Evolutionary conservation across 2,113 vertebrate genomes (phyloP), one percentile per base, ranked within the genome.

Genomic region (Amblyopsis rosae): DNA sequence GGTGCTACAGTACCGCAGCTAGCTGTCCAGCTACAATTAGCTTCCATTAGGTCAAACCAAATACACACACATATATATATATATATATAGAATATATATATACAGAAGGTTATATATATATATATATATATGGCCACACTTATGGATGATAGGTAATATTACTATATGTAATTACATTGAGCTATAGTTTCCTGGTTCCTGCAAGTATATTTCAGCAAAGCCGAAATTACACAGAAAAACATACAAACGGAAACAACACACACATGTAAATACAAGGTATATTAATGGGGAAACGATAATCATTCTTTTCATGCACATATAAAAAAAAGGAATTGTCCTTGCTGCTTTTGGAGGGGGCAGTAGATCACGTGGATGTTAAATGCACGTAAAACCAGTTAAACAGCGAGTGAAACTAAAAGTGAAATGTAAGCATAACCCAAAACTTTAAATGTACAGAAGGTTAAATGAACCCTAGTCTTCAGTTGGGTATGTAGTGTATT

Each of bases 1-100:
- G 66, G 66, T 67, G 74, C 63, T 1, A 26, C 26, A 26, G 26
- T 26, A 26, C 26, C 26, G 26, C 26, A 59, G 9, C 58, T 64
- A 5, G 4, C 35, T 70, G n/a, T 41, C 9, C 53, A 73, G 35
- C 6, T 32, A 16, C 50, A 6, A 7, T 16, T 10, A 59, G 19
- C 16, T 12, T 64, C 1, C 57, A 59, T 59, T 57, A 19, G 55
- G 55, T 57, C 55, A 58, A 59, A 12, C 17, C 12, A 58, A 19
- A n/a, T n/a, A n/a, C n/a, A n/a, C n/a, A n/a, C n/a, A n/a, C n/a
- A n/a, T n/a, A n/a, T n/a, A n/a, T n/a, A n/a, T n/a, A n/a, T n/a
- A n/a, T n/a, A n/a, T n/a, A n/a, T n/a, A n/a, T n/a, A n/a, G n/a
- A n/a, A n/a, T n/a, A n/a, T n/a, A n/a, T n/a, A n/a, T n/a, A n/a